Percentiles rank a stretch among this genome's conserved stretches.
These are phyloP conservation scores for Circaetus gallicus DNA, from an alignment of 2,113 vertebrate species.

Conservation along the genomic window DNA sequence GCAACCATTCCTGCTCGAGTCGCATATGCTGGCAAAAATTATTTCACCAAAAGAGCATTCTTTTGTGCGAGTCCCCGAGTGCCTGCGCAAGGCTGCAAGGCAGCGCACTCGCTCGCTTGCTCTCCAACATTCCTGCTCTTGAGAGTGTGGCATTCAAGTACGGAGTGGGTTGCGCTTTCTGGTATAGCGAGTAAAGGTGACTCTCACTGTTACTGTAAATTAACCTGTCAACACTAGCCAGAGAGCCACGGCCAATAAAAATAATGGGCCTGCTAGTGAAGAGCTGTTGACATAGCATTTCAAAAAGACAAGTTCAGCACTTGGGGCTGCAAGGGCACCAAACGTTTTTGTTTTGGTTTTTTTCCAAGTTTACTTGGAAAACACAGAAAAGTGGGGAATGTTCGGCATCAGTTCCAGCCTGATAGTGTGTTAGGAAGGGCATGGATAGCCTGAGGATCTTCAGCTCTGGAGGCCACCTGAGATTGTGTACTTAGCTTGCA, in stretches of 20 bases:
- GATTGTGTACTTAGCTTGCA: not conserved
- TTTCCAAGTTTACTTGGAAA: not conserved
- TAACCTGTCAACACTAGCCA: conserved; percentile 53
- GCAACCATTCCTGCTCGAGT: conserved; percentile 27
- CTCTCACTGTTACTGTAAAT: conserved; percentile 51
- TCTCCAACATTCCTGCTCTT: not conserved
- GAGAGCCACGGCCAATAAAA: conserved; percentile 42
- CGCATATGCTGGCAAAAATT: conserved; percentile 4
- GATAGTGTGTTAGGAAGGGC: not conserved
- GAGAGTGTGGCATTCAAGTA: not conserved
- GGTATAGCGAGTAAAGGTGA: conserved; percentile 31
- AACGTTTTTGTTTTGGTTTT: not conserved
- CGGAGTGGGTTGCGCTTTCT: not conserved
- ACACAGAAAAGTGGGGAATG: not conserved
- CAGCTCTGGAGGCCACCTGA: not conserved
- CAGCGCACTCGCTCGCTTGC: not conserved
- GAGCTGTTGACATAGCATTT: conserved; percentile 52
- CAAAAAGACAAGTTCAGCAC: conserved; percentile 45
- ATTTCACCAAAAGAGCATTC: conserved; percentile 16
- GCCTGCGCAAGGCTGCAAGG: not conserved
- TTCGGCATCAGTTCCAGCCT: not conserved
- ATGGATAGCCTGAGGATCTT: not conserved
- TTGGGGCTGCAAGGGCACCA: conserved; percentile 14
- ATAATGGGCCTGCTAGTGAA: conserved; percentile 36
- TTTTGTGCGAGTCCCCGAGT: not conserved